Evolutionary conservation across 2,113 vertebrate species (phyloP), one percentile per base, ranked within the genome.

Genomic region (Azemiops feae): DNA sequence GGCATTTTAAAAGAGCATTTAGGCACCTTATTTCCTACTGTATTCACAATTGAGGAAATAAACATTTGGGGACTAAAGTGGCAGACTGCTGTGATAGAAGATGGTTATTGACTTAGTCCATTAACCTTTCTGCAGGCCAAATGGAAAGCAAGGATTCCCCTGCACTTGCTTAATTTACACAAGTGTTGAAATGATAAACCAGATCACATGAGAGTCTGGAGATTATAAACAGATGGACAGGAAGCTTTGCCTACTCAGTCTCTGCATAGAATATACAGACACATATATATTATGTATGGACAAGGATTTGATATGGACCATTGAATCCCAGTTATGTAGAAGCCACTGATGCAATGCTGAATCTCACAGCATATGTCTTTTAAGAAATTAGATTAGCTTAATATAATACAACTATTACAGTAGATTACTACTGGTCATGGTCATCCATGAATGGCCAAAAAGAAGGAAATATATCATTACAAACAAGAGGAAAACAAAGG

Each of bases 1-100:
- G 45, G 91, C 30, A 87, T 87, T 87, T 60, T 87, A 27, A 64
- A 92, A 92, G 91, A 69, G 85, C 57, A 69, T 64, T 91, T 92
- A 87, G n/a, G 45, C 14, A 88, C 85, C 55, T 92, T 88, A 30
- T 52, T 86, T 92, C 85, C 45, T 64, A 64, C 22, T 64, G 20
- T 92, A 92, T 87, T 60, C 55, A 60, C 91, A 92, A 22, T 34
- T 27, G 69, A 64, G 45, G 20, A 45, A 45, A 88, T 45, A 88
- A 57, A 34, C 53, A 52, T n/a, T 69, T 52, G n/a, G 45, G 87
- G 45, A n/a, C n/a, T 69, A 53, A 92, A 92, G 85, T 64, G 54
- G 57, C 22, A 88, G 5, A 64, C 85, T 88, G 45, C 85, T 92
- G 85, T 87, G 55, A 92, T 60, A 92, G 91, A 86, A 92, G 85